Conservation (phyloP, 2,113 vertebrate species). For the Agapornis roseicollis region DNA sequence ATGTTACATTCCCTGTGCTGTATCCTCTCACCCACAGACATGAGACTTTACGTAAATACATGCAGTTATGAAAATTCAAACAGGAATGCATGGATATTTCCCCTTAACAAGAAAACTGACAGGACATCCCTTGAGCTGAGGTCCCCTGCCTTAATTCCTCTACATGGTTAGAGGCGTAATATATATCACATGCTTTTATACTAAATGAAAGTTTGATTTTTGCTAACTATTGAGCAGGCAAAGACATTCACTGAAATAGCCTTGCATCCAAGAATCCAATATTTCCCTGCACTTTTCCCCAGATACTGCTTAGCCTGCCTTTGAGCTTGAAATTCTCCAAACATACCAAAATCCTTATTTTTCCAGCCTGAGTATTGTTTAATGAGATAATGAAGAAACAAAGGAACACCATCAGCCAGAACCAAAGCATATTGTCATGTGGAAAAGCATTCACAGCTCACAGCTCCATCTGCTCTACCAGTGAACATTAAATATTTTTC, state of each 20-base stretch:
- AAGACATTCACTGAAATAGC: background rate
- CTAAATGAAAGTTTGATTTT: background rate
- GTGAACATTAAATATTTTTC: slow-evolving; percentile 60
- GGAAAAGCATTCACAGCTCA: slow-evolving; percentile 12
- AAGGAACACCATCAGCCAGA: slow-evolving; percentile 47
- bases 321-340: background rate
- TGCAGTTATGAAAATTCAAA: background rate
- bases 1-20: background rate
- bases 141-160: background rate
- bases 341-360: background rate
- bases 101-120: background rate
- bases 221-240: background rate
- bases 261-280: background rate
- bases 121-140: background rate
- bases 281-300: background rate
- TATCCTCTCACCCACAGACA: background rate
- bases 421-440: slow-evolving; percentile 42
- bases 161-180: background rate
- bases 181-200: background rate
- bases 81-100: background rate
- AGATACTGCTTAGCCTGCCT: background rate
- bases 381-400: slow-evolving; percentile 59
- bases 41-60: rapidly evolving
- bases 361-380: slow-evolving; percentile 31
- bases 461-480: slow-evolving; percentile 69